Evolutionary conservation across 2,113 vertebrate genomes (phyloP).

Genomic region (Panthera leo): DNA sequence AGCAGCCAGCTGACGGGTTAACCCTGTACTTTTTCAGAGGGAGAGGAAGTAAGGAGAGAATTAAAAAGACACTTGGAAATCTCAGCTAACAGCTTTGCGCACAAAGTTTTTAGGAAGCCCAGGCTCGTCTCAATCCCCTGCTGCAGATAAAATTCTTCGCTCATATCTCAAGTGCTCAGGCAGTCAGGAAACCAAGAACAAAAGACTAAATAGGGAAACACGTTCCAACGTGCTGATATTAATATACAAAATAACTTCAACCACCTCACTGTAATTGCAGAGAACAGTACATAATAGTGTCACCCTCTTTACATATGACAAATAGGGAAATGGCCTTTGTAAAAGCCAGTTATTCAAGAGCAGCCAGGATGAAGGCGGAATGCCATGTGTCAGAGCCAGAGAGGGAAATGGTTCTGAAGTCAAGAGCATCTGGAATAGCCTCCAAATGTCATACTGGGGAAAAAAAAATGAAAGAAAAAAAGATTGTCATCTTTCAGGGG

Average conservation of each 20-base stretch:
- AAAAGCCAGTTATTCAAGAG: conserved; percentile 71
- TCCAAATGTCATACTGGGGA: conserved; percentile 49
- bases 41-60: not conserved
- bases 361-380: conserved; percentile 51
- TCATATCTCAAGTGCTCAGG: not conserved
- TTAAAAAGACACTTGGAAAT: not conserved
- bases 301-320: conserved; percentile 45
- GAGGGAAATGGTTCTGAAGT: conserved; percentile 74
- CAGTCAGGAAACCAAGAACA: not conserved
- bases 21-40: not conserved
- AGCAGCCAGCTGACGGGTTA: not conserved
- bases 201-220: not conserved
- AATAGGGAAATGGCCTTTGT: conserved; percentile 40
- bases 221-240: not conserved
- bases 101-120: conserved; percentile 26
- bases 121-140: not conserved
- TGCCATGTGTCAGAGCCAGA: conserved; percentile 28
- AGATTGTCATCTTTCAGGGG: conserved; percentile 72
- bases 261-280: not conserved
- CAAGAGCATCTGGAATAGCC: conserved; percentile 81
- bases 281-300: not conserved
- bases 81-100: not conserved
- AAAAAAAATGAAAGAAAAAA: conserved; percentile 65
- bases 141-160: not conserved
- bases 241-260: conserved; percentile 24